phyloP scores from a whole-genome alignment of 2,888 invertebrate genomes.

The Dexiosoma caninum region DNA sequence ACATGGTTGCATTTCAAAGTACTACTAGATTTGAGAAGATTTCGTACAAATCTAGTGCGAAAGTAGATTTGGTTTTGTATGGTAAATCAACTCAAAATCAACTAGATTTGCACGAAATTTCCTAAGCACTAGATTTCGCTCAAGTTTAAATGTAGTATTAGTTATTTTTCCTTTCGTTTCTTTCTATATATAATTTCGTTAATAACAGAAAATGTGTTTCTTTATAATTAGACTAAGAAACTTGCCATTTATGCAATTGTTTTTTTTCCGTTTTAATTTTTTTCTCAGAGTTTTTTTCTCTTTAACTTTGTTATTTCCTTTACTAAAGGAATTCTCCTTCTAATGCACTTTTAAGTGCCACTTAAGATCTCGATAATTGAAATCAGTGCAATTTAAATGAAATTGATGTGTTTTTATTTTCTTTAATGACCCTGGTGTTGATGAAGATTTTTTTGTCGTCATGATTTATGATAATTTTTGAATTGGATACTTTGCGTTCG shows the following conservation, averaged over 20 bases:
- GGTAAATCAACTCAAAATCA: too few species aligned
- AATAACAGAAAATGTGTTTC: too few species aligned
- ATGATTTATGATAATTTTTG: slow-evolving; percentile 23
- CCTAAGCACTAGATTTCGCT: too few species aligned
- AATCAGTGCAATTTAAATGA: not conserved
- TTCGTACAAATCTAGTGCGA: too few species aligned
- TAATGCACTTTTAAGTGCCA: not conserved
- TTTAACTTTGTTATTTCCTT: not conserved
- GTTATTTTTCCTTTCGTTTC: too few species aligned
- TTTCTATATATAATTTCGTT: too few species aligned
- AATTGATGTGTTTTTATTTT: not conserved
- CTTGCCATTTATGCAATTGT: not conserved
- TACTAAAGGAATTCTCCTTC: not conserved
- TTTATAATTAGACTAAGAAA: not conserved
- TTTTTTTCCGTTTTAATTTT: not conserved
- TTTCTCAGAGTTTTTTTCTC: not conserved
- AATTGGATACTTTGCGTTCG: not conserved
- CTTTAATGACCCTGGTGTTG: not conserved
- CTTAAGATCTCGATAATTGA: not conserved
- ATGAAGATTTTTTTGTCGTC: not conserved
- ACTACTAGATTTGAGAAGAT: too few species aligned
- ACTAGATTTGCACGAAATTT: too few species aligned
- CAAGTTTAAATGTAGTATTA: too few species aligned
- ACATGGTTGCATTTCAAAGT: too few species aligned
- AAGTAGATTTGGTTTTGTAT: too few species aligned